Conservation (phyloP, 2,888 invertebrate genomes). For the Acleris holmiana region DNA sequence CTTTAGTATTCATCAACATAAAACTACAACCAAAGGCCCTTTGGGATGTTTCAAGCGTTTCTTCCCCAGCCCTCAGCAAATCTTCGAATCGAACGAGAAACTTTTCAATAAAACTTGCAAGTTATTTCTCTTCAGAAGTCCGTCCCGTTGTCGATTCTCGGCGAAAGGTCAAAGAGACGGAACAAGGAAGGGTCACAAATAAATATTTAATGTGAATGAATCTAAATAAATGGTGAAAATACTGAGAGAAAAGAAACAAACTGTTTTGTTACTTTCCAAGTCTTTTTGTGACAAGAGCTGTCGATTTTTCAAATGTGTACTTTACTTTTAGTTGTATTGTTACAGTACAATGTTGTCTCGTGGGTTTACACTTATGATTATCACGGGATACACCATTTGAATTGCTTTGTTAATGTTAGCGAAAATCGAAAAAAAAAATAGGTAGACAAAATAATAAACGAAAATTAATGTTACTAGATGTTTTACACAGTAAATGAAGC, state of each 20-base stretch:
- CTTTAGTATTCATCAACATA: background rate
- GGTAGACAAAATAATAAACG: background rate
- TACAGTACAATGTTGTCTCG: no score
- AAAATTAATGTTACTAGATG: no score
- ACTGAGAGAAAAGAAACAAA: background rate
- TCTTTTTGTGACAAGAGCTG: background rate
- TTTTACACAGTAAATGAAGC: background rate
- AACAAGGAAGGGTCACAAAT: conserved; percentile 7
- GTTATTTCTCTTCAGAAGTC: conserved; percentile 1
- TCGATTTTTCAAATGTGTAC: background rate
- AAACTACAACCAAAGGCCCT: conserved; percentile 8
- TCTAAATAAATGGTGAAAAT: conserved; percentile 15
- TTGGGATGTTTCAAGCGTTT: conserved; percentile 23
- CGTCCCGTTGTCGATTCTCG: conserved; percentile 2
- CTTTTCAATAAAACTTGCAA: conserved; percentile 29
- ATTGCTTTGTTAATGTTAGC: no score
- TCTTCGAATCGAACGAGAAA: conserved; percentile 15
- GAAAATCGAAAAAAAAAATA: no score
- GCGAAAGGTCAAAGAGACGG: conserved; percentile 4
- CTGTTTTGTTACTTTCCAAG: background rate
- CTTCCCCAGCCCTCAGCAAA: conserved; percentile 18
- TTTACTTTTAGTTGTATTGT: background rate
- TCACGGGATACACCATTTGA: no score
- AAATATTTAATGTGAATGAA: conserved; percentile 21
- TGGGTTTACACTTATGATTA: no score